These are phyloP conservation scores for Perdix hodgsoniae DNA, from an alignment of 2,797 vertebrate species.

Conservation along the genomic window DNA sequence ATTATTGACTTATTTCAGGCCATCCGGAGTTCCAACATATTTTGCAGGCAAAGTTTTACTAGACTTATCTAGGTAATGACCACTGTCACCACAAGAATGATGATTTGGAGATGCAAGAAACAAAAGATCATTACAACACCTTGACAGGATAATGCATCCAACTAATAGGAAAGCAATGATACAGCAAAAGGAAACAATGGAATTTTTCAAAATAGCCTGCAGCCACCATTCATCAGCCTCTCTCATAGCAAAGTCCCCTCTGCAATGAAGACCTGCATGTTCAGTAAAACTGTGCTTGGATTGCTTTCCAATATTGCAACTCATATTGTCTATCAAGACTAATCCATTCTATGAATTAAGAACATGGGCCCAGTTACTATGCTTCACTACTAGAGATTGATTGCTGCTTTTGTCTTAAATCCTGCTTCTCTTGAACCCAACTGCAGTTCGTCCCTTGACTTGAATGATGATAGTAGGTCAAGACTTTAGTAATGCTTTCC, in stretches of 20 bases:
- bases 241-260: not conserved
- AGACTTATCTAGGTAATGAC: not conserved
- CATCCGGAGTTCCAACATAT: not conserved
- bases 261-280: not conserved
- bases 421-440: not conserved
- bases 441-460: not conserved
- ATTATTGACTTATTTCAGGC: not conserved
- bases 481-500: not conserved
- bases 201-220: not conserved
- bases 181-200: not conserved
- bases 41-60: not conserved
- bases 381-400: not conserved
- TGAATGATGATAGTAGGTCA: not conserved
- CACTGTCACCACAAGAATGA: not conserved
- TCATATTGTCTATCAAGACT: not conserved
- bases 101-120: not conserved
- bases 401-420: not conserved
- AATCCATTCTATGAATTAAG: not conserved
- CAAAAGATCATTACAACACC: not conserved
- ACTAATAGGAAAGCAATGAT: accelerated
- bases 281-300: not conserved
- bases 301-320: not conserved
- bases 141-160: not conserved
- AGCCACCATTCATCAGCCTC: not conserved
- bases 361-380: not conserved